These are phyloP conservation scores for Margarornis squamiger DNA, from an alignment of 2,797 vertebrate species.

Conservation along the genomic window DNA sequence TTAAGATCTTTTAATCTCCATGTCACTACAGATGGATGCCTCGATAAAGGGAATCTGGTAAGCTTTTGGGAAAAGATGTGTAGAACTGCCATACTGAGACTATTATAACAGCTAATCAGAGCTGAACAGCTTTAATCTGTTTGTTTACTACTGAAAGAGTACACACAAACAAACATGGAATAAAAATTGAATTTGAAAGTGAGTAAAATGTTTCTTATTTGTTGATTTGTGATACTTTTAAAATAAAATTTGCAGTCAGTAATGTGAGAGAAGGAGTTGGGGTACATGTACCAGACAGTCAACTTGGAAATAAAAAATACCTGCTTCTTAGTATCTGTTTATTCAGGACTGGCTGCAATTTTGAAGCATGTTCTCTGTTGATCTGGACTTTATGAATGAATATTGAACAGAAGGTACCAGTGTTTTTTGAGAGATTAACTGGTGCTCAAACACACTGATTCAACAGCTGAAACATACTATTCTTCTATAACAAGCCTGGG, in stretches of 20 bases:
- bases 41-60: neutral
- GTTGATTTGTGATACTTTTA: neutral
- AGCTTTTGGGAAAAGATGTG: neutral
- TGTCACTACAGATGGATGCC: neutral
- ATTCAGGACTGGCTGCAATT: neutral
- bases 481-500: neutral
- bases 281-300: too few species aligned
- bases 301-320: too few species aligned
- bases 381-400: neutral
- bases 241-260: neutral
- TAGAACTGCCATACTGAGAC: neutral
- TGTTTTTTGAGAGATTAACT: neutral
- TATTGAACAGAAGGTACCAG: neutral
- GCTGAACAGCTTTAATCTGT: slow-evolving; percentile 15
- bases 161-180: neutral
- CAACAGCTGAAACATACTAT: neutral
- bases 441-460: neutral
- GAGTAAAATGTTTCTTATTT: neutral
- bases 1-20: slow-evolving; percentile 6
- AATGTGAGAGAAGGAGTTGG: neutral
- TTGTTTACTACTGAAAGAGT: neutral
- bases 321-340: neutral
- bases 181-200: neutral
- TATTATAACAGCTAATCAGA: neutral
- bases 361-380: neutral